Percentiles rank a stretch among this genome's conserved stretches.
Conservation (phyloP, 1,140 invertebrate species). For the Venustaconcha ellipsiformis region DNA sequence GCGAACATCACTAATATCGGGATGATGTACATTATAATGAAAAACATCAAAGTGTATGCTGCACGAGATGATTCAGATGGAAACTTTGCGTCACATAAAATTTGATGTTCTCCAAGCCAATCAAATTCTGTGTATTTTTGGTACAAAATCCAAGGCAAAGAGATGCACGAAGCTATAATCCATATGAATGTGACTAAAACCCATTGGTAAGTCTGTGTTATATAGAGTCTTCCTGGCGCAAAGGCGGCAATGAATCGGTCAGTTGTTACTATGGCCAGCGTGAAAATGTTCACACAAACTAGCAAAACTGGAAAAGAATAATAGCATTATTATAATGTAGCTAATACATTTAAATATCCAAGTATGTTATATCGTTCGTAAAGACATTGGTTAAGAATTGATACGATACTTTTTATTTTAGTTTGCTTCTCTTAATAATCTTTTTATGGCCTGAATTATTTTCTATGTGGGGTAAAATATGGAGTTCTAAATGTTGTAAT, state of each 20-base stretch:
- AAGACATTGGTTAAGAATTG: too few species aligned
- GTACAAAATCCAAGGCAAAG: slow-evolving; percentile 21
- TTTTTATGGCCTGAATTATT: too few species aligned
- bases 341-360: too few species aligned
- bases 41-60: slow-evolving; percentile 20
- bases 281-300: slow-evolving; percentile 97
- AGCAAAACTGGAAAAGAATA: slow-evolving; percentile 93
- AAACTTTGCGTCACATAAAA: slow-evolving; percentile 25
- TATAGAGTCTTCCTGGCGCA: slow-evolving; percentile 6
- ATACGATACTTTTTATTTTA: too few species aligned
- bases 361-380: too few species aligned
- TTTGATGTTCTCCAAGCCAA: slow-evolving; percentile 27
- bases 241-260: slow-evolving; percentile 25
- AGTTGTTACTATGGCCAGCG: slow-evolving; percentile 77
- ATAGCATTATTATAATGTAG: too few species aligned
- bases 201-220: slow-evolving; percentile 26
- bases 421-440: too few species aligned
- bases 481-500: too few species aligned
- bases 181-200: slow-evolving; percentile 95
- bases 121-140: slow-evolving; percentile 28
- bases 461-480: too few species aligned
- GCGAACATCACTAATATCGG: slow-evolving; percentile 28
- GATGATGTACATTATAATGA: slow-evolving; percentile 16
- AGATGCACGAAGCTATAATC: slow-evolving; percentile 14
- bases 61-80: slow-evolving; percentile 2